phyloP scores from a whole-genome alignment of 2,888 invertebrate species.

The Mamestra brassicae region DNA sequence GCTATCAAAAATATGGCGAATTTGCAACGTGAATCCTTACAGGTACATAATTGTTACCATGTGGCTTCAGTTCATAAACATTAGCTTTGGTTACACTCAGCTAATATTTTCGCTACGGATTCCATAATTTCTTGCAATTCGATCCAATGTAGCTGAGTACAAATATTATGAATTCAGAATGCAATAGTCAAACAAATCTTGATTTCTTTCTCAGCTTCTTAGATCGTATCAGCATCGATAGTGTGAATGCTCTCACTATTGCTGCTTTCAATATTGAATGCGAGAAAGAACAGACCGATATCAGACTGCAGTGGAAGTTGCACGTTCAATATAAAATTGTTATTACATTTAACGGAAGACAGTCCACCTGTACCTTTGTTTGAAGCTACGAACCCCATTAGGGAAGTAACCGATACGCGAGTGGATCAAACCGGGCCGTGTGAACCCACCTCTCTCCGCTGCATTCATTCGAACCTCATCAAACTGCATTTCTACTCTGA shows the following conservation, averaged over 20 bases:
- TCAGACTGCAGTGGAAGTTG: constrained; percentile 6
- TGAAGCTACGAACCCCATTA: constrained; percentile 52
- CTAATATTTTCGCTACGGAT: constrained; percentile 5
- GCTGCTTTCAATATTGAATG: constrained; percentile 9
- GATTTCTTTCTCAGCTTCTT: constrained; percentile 9
- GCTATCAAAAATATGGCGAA: constrained; percentile 4
- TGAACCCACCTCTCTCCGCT: constrained; percentile 44
- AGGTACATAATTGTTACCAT: background rate
- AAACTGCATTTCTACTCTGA: constrained; percentile 79
- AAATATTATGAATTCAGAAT: constrained; percentile 14
- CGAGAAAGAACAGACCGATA: constrained; percentile 15
- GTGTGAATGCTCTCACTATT: constrained; percentile 24
- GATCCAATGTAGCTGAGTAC: background rate
- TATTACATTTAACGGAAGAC: constrained; percentile 46
- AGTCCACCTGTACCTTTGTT: constrained; percentile 57
- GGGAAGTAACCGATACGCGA: constrained; percentile 58
- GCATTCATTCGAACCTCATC: constrained; percentile 74
- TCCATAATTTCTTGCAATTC: constrained; percentile 14
- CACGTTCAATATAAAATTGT: constrained; percentile 35
- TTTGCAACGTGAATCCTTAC: background rate
- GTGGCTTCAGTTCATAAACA: constrained; percentile 2
- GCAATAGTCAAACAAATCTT: constrained; percentile 1
- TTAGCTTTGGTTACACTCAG: background rate
- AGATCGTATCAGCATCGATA: constrained; percentile 31
- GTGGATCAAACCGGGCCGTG: constrained; percentile 46